phyloP scores from a whole-genome alignment of 2,888 invertebrate genomes.

The Acleris cristana region DNA sequence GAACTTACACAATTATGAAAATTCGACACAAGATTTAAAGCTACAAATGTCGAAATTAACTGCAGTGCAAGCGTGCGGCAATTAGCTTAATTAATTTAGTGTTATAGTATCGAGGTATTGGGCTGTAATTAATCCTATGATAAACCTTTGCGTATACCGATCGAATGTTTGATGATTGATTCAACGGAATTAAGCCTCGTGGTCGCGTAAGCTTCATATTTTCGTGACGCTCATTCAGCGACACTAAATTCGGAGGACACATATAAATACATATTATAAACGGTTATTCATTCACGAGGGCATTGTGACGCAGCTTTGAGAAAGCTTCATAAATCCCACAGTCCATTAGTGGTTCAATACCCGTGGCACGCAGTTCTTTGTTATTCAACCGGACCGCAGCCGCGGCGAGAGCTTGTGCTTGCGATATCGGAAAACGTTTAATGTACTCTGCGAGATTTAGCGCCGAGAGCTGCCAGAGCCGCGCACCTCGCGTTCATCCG shows the following conservation, averaged over 20 bases:
- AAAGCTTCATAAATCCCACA: constrained; percentile 70
- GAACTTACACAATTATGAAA: constrained; percentile 72
- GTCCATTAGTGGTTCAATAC: constrained; percentile 77
- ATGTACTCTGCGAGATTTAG: constrained; percentile 76
- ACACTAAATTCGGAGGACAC: constrained; percentile 20
- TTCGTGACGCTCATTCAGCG: constrained; percentile 18
- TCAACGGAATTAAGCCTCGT: constrained; percentile 70
- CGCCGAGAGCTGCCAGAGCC: constrained; percentile 56
- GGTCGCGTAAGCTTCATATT: constrained; percentile 17
- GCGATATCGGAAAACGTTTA: constrained; percentile 80
- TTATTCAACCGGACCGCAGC: constrained; percentile 73
- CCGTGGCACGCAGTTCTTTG: constrained; percentile 77
- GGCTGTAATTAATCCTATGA: constrained; percentile 13
- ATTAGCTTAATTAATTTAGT: constrained; percentile 12
- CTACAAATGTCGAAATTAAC: constrained; percentile 60
- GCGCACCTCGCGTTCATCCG: constrained; percentile 46
- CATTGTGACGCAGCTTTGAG: constrained; percentile 48
- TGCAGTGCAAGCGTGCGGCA: constrained; percentile 46
- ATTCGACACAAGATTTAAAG: constrained; percentile 67
- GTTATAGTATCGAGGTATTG: constrained; percentile 16
- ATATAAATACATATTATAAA: constrained; percentile 25
- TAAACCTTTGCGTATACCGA: constrained; percentile 62
- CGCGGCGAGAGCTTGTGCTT: constrained; percentile 68
- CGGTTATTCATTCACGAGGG: constrained; percentile 14
- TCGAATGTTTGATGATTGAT: constrained; percentile 72